Conservation (phyloP, 1,140 invertebrate genomes). For the Goniozus legneri region DNA sequence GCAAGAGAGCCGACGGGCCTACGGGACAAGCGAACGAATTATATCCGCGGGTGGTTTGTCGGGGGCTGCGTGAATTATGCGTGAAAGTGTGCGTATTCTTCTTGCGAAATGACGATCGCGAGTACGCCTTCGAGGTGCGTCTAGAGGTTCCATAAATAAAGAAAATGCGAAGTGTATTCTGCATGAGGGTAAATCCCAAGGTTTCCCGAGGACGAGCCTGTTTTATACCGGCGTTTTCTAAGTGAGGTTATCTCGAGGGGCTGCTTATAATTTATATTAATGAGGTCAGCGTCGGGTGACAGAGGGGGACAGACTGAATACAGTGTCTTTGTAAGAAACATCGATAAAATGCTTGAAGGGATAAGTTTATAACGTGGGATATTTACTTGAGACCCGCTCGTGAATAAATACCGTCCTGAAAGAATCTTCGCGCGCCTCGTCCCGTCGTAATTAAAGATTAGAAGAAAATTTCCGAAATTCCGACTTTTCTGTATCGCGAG, state of each 20-base stretch:
- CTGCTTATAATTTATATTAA: slow-evolving; percentile 24
- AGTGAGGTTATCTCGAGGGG: slow-evolving; percentile 13
- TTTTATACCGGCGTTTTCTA: slow-evolving; percentile 14
- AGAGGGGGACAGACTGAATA: slow-evolving; percentile 1
- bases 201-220: slow-evolving; percentile 17
- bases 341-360: neutral
- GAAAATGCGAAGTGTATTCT: slow-evolving; percentile 10
- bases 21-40: no score
- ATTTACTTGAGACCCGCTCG: no score
- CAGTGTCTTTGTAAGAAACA: neutral
- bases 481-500: no score
- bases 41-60: no score
- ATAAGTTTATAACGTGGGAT: neutral
- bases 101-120: neutral
- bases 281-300: slow-evolving; percentile 12
- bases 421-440: no score
- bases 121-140: no score
- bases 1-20: no score
- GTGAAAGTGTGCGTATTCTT: no score
- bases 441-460: no score
- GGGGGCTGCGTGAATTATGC: no score
- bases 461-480: no score
- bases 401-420: no score
- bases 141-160: slow-evolving; percentile 2
- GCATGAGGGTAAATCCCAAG: slow-evolving; percentile 9